These are phyloP conservation scores for Rattus rattus DNA, from an alignment of 2,113 vertebrate genomes.

Conservation along the genomic window DNA sequence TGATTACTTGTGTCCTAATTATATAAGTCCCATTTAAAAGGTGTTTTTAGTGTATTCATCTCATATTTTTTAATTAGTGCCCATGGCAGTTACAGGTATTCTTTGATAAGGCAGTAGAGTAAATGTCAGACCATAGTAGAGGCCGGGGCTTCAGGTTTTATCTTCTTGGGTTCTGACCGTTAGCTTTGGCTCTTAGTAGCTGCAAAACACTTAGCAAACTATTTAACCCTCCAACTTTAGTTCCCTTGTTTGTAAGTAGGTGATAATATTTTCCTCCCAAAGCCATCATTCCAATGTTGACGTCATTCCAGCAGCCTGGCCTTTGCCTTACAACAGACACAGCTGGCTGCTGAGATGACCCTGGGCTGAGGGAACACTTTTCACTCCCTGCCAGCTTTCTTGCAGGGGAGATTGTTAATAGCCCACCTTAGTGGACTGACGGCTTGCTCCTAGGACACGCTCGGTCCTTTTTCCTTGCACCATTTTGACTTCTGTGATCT, in stretches of 20 bases:
- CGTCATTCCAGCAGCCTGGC: background rate
- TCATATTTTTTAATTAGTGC: background rate
- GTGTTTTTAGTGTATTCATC: background rate
- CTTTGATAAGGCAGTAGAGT: background rate
- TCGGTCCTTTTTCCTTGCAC: background rate
- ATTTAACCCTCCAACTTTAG: background rate
- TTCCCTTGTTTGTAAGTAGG: background rate
- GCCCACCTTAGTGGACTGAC: background rate
- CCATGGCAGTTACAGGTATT: background rate
- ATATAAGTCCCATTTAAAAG: background rate
- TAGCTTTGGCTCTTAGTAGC: background rate
- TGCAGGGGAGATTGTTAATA: background rate
- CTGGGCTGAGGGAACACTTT: background rate
- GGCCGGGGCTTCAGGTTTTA: too few relatives aligned
- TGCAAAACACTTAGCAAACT: background rate
- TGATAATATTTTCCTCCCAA: background rate
- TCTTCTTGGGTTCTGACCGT: constrained; percentile 27
- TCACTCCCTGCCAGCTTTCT: background rate
- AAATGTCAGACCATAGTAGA: background rate
- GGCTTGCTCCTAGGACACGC: background rate
- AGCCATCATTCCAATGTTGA: background rate
- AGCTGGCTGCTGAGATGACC: background rate
- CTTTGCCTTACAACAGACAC: background rate
- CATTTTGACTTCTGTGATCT: background rate
- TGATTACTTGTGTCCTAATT: background rate